Base-by-base conservation (phyloP, 2,888 invertebrate species). In the Pollenia griseotomentosa region DNA sequence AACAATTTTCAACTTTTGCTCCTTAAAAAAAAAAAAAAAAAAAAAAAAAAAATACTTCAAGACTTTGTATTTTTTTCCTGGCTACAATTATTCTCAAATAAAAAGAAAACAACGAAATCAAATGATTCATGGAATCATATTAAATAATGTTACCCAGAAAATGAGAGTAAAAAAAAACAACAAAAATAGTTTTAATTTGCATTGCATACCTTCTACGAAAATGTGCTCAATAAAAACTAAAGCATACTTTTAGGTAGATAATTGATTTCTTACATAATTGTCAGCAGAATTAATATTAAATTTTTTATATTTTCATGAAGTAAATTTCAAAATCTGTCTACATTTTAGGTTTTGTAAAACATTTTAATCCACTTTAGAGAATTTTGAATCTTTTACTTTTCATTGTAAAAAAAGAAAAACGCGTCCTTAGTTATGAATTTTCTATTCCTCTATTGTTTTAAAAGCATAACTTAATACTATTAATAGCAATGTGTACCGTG, bases 381-480 rank as follows among this genome's bases (percentile, higher is more conserved):
- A 33, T 33, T 33, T 33, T 5, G 6, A 33, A 33, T 33, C 33
- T 51, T 12, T 40, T 11, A 19, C 40, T 3, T 42, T 11, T 33
- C 12, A n/a, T 42, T 42, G 2, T 14, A 33, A 33, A 23, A 75
- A 23, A 57, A 19, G 9, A 1, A 46, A 4, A 53, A 65, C 23
- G 7, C 33, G 44, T 53, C 4, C 12, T 61, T 61, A 23, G 61
- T 61, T 70, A 33, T 44, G 9, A 19, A 53, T 23, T 71, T 70
- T 44, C n/a, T 59, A 16, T 61, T 10, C 44, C 3, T 70, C 66
- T 42, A 42, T 79, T 70, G 59, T 68, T 14, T 70, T 42, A 51
- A 80, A 51, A 79, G 48, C 68, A 79, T 59, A 79, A 59, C 61
- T 79, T 68, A 70, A 61, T 61, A 53, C 2, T 16, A 68, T 19